phyloP scores from a whole-genome alignment of 2,113 vertebrate species.

The Otus sunia region DNA sequence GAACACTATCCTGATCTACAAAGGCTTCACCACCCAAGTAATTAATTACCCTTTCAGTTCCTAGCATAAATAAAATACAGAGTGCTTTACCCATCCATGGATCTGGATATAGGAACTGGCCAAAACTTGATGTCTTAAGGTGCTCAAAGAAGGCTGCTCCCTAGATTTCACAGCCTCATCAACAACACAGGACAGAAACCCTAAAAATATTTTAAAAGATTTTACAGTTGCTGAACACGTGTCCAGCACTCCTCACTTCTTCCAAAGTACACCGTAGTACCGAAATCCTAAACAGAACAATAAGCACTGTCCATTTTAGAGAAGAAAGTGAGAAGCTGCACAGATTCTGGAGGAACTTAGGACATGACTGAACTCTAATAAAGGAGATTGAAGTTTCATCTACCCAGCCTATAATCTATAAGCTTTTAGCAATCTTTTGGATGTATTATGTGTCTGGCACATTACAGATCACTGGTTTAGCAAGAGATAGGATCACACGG shows the following conservation, averaged over 20 bases:
- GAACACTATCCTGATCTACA: neutral
- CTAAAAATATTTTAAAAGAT: neutral
- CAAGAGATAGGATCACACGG: neutral
- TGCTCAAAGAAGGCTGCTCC: neutral
- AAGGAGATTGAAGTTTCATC: neutral
- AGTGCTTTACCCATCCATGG: neutral
- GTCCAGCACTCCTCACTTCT: neutral
- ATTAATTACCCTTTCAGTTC: neutral
- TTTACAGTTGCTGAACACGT: neutral
- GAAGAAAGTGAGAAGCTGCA: neutral
- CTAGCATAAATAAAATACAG: neutral
- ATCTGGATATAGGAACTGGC: neutral
- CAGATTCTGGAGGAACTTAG: neutral
- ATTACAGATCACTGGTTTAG: neutral
- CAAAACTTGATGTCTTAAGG: neutral
- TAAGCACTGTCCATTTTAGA: neutral
- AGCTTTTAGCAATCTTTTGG: neutral
- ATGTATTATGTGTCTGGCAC: neutral
- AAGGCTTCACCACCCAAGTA: neutral
- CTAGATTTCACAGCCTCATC: neutral
- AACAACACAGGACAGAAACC: neutral
- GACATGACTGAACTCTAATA: neutral
- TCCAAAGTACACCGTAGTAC: neutral
- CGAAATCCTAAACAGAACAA: neutral
- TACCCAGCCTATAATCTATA: neutral